Evolutionary conservation across 2,888 invertebrate species (phyloP).

Genomic region (Neelides folsomi): DNA sequence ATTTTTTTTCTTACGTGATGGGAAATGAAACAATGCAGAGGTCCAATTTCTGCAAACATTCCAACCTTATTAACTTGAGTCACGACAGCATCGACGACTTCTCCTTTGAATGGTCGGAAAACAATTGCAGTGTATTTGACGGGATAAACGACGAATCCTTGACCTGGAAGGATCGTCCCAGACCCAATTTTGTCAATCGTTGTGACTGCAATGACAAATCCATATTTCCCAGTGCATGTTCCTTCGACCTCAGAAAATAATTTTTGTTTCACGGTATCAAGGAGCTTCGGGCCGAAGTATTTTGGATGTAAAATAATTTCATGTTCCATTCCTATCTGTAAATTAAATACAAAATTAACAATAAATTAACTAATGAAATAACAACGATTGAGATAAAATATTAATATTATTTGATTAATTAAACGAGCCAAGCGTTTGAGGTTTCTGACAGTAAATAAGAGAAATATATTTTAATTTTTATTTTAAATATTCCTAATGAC

Average conservation of each 20-base stretch:
- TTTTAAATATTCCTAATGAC: too few relatives aligned
- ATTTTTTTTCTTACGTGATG: slow-evolving; percentile 76
- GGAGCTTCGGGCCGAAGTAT: slow-evolving; percentile 92
- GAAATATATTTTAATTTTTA: too few relatives aligned
- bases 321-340: slow-evolving; percentile 94
- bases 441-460: too few relatives aligned
- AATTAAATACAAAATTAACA: too few relatives aligned
- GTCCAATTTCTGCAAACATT: slow-evolving; percentile 73
- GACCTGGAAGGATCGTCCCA: slow-evolving; percentile 90
- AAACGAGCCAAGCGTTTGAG: too few relatives aligned
- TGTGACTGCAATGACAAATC: slow-evolving; percentile 95
- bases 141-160: slow-evolving; percentile 97
- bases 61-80: slow-evolving; percentile 82
- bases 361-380: too few relatives aligned
- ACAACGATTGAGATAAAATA: too few relatives aligned
- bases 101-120: slow-evolving; percentile 97
- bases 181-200: slow-evolving; percentile 99
- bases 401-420: too few relatives aligned
- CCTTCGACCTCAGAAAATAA: slow-evolving; percentile 97
- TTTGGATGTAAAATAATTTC: slow-evolving; percentile 95
- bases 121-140: slow-evolving; percentile 99
- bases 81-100: slow-evolving; percentile 95
- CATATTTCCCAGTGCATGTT: slow-evolving; percentile 95
- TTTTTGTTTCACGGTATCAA: slow-evolving; percentile 96
- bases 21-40: slow-evolving; percentile 17